Conservation (phyloP, 2,113 vertebrate species). For the Ia io region DNA sequence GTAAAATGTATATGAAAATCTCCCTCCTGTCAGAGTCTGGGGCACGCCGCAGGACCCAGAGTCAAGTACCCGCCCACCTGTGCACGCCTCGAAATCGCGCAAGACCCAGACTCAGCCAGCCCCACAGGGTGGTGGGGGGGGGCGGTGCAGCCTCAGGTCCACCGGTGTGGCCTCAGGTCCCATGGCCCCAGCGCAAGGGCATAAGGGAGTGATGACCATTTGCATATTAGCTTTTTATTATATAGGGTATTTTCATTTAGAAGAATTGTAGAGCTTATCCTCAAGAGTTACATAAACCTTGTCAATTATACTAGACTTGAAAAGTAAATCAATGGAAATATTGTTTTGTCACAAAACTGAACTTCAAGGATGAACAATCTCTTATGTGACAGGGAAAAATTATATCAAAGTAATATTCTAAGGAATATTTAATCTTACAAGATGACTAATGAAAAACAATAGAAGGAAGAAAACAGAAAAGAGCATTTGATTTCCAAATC, state of each 20-base stretch:
- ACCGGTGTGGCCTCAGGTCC: no score
- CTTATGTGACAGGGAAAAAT: not conserved
- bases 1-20: no score
- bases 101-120: no score
- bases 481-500: not conserved
- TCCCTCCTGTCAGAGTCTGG: no score
- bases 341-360: not conserved
- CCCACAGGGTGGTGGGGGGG: no score
- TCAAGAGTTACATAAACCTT: not conserved
- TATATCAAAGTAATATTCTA: not conserved
- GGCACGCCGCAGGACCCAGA: no score
- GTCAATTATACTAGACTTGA: not conserved
- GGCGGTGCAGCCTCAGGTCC: no score
- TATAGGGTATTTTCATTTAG: not conserved
- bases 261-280: not conserved
- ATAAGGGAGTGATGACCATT: no score
- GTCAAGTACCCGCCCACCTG: no score
- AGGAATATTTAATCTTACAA: not conserved
- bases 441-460: conserved; percentile 22
- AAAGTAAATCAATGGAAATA: not conserved
- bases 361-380: not conserved
- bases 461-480: not conserved
- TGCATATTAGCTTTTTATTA: no score
- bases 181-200: no score
- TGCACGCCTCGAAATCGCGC: no score